Conservation (phyloP, 2,888 invertebrate species). For the Smittia sp. region DNA sequence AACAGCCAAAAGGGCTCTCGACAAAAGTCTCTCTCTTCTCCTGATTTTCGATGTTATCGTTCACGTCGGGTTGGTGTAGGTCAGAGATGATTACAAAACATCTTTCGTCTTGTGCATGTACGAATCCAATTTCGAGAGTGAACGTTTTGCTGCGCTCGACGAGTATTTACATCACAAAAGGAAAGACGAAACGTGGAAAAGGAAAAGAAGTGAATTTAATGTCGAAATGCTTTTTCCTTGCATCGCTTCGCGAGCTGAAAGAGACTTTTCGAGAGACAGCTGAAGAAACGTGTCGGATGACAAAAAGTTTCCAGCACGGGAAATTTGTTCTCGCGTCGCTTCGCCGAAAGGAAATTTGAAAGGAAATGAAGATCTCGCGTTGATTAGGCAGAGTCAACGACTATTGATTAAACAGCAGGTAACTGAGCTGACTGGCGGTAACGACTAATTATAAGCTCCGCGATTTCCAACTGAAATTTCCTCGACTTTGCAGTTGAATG, state of each 20-base stretch:
- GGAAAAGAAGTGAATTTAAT: slow-evolving; percentile 10
- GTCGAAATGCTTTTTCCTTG: slow-evolving; percentile 18
- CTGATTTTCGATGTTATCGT: slow-evolving; percentile 30
- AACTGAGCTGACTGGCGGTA: neutral
- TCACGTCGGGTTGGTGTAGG: slow-evolving; percentile 30
- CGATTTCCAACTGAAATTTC: neutral
- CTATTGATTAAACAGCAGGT: slow-evolving; percentile 10
- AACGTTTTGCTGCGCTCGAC: neutral
- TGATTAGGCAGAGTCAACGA: slow-evolving; percentile 10
- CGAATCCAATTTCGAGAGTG: slow-evolving; percentile 13
- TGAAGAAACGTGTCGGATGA: slow-evolving; percentile 9
- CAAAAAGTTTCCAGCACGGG: neutral
- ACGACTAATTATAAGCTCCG: neutral
- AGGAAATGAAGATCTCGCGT: slow-evolving; percentile 33
- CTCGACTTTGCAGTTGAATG: neutral
- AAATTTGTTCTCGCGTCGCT: slow-evolving; percentile 30
- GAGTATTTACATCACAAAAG: slow-evolving; percentile 31
- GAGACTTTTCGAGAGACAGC: neutral
- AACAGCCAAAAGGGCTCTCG: slow-evolving; percentile 13
- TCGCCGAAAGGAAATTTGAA: slow-evolving; percentile 28
- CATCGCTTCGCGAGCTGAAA: no score
- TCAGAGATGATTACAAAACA: slow-evolving; percentile 22
- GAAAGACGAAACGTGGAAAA: neutral
- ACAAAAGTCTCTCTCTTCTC: neutral
- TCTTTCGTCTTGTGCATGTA: slow-evolving; percentile 21